A percentile compares a stretch with the other conserved stretches of the same genome.
phyloP scores from a whole-genome alignment of 2,888 invertebrate genomes.

The Caenorhabditis panamensis region DNA sequence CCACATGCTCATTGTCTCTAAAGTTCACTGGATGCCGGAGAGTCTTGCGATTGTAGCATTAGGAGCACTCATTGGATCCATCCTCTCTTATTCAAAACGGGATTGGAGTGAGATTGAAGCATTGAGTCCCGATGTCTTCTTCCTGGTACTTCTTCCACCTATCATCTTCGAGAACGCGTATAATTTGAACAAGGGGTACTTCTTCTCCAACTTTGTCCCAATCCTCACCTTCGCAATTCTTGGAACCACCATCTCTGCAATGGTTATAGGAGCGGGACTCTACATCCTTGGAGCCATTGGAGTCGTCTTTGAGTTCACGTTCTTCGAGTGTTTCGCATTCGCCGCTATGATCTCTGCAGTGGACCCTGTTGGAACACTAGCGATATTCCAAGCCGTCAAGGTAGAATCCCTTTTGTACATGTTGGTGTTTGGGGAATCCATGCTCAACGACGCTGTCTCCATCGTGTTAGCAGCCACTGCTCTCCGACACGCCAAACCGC shows the following conservation, averaged over 20 bases:
- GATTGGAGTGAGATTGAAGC: slow-evolving; percentile 78
- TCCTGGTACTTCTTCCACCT: slow-evolving; percentile 94
- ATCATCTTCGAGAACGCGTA: slow-evolving; percentile 99
- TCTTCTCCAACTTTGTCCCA: slow-evolving; percentile 96
- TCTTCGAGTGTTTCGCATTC: slow-evolving; percentile 98
- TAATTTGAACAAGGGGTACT: slow-evolving; percentile 91
- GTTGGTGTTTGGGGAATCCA: slow-evolving; percentile 97
- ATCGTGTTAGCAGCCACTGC: slow-evolving; percentile 92
- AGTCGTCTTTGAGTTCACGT: slow-evolving; percentile 90
- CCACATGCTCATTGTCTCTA: slow-evolving; percentile 94
- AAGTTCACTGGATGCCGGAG: slow-evolving; percentile 96
- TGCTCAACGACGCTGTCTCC: slow-evolving; percentile 97
- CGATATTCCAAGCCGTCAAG: slow-evolving; percentile 90
- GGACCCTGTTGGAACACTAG: slow-evolving; percentile 98
- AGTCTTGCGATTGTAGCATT: slow-evolving; percentile 96
- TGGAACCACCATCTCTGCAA: slow-evolving; percentile 96
- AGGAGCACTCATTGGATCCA: slow-evolving; percentile 80
- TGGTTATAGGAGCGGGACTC: slow-evolving; percentile 96
- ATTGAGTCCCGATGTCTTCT: slow-evolving; percentile 89
- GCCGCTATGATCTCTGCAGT: slow-evolving; percentile 98
- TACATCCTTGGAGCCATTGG: slow-evolving; percentile 90
- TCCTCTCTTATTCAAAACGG: slow-evolving; percentile 74
- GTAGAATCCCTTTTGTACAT: slow-evolving; percentile 95
- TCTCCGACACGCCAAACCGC: slow-evolving; percentile 64
- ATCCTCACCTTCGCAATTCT: slow-evolving; percentile 97